Conservation (phyloP, 2,888 invertebrate species). For the Mycogona germanica region DNA sequence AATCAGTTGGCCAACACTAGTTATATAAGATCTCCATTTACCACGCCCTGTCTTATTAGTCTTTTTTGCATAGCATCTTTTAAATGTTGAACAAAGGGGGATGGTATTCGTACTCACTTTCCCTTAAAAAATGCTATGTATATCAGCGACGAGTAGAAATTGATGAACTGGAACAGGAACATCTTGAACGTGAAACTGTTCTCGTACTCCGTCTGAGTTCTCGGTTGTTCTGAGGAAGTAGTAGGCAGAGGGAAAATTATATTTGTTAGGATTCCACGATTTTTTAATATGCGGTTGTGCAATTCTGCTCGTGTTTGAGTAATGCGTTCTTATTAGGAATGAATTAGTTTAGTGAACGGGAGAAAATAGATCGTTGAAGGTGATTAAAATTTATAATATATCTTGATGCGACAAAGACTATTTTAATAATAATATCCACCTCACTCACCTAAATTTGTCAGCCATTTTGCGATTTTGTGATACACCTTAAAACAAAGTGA, state of each 20-base stretch:
- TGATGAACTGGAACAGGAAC: slow-evolving; percentile 96
- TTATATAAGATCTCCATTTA: background rate
- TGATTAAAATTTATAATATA: too few relatives aligned
- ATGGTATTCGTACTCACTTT: slow-evolving; percentile 28
- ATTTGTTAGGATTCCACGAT: too few relatives aligned
- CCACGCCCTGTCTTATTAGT: too few relatives aligned
- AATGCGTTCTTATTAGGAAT: too few relatives aligned
- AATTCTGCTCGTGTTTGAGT: too few relatives aligned
- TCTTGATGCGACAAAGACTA: too few relatives aligned
- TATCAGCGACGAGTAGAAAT: slow-evolving; percentile 95
- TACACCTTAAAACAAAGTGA: slow-evolving; percentile 43
- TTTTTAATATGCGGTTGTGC: background rate
- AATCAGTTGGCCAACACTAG: background rate
- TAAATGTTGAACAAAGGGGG: background rate
- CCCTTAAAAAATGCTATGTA: slow-evolving; percentile 98
- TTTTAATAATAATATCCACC: too few relatives aligned
- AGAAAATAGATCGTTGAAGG: too few relatives aligned
- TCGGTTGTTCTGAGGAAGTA: slow-evolving; percentile 65
- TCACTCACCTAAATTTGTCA: slow-evolving; percentile 57
- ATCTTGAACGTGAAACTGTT: slow-evolving; percentile 96
- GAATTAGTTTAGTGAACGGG: too few relatives aligned
- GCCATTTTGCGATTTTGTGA: slow-evolving; percentile 64
- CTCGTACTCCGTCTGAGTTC: slow-evolving; percentile 94
- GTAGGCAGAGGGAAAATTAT: too few relatives aligned
- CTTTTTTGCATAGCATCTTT: too few relatives aligned